phyloP scores from a whole-genome alignment of 2,797 vertebrate genomes.

The Mustela erminea region DNA sequence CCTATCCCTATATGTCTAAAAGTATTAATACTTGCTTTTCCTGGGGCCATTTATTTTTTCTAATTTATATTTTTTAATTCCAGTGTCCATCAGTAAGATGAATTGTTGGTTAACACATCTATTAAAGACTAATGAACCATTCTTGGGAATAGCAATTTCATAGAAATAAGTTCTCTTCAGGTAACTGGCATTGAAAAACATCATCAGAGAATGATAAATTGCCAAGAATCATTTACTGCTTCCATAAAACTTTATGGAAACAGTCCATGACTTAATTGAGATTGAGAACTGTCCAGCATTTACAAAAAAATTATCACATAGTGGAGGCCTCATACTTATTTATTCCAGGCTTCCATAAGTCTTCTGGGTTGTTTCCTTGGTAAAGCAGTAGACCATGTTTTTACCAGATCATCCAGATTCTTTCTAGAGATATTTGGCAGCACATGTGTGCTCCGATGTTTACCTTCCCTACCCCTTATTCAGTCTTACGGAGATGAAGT shows the following conservation, averaged over 20 bases:
- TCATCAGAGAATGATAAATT: background rate
- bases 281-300: background rate
- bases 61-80: background rate
- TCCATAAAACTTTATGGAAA: conserved; percentile 44
- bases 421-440: background rate
- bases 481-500: background rate
- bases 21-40: background rate
- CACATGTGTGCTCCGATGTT: background rate
- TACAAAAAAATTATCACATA: conserved; percentile 19
- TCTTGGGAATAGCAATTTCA: conserved; percentile 5
- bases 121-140: background rate
- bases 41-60: background rate
- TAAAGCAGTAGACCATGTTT: background rate
- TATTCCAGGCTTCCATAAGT: background rate
- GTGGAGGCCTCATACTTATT: background rate
- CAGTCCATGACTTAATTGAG: background rate
- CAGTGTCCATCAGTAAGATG: background rate
- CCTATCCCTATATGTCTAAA: background rate
- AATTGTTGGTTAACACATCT: background rate
- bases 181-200: background rate
- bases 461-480: background rate
- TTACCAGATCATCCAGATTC: background rate
- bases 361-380: background rate
- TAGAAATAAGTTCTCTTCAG: background rate
- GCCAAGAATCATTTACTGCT: background rate